Percentiles rank a stretch among this genome's conserved stretches.
Evolutionary conservation across 2,797 vertebrate species (phyloP).

Genomic region (Allochrocebus solatus): DNA sequence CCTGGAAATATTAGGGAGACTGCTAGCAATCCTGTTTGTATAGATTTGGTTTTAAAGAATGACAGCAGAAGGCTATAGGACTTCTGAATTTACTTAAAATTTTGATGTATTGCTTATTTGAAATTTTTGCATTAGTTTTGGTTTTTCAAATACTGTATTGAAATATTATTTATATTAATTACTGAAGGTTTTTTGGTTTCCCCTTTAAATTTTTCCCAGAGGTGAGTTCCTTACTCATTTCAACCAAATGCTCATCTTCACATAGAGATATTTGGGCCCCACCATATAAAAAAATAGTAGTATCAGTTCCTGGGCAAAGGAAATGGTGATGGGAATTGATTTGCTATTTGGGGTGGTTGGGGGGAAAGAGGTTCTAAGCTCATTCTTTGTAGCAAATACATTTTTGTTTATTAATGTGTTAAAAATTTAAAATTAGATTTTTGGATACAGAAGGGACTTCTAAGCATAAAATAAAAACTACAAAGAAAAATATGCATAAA

Average conservation of each 20-base stretch:
- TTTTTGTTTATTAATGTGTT: background rate
- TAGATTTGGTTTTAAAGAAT: conserved; percentile 33
- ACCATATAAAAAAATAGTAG: background rate
- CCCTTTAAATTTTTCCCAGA: background rate
- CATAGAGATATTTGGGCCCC: background rate
- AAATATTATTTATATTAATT: background rate
- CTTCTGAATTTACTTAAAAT: conserved; percentile 5
- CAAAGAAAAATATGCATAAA: background rate
- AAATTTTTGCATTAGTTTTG: background rate
- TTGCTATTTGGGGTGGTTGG: background rate
- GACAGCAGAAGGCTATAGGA: background rate
- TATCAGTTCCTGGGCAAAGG: background rate
- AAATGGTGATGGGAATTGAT: background rate
- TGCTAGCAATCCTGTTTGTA: background rate
- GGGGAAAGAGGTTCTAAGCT: background rate
- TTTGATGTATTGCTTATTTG: background rate
- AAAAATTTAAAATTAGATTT: background rate
- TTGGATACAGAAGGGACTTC: background rate
- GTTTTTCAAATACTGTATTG: background rate
- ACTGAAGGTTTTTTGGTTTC: background rate
- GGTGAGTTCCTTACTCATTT: background rate
- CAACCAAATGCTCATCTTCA: background rate
- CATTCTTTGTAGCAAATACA: background rate
- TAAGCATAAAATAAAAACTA: conserved; percentile 1
- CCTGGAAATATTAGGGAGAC: background rate